Conservation (phyloP, 2,113 vertebrate species). For the Heloderma charlesbogerti region DNA sequence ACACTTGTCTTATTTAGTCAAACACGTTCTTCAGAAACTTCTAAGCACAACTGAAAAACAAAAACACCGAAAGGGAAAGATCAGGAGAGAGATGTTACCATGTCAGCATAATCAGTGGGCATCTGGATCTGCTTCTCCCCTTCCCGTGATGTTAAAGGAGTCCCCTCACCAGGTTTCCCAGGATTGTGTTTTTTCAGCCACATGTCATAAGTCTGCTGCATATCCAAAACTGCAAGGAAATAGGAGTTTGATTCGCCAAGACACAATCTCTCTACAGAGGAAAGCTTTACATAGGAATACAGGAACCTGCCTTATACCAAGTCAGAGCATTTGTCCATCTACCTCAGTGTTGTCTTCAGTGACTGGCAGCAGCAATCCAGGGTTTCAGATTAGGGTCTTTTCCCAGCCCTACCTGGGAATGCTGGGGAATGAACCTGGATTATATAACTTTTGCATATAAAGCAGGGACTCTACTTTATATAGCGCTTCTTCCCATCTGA, state of each 20-base stretch:
- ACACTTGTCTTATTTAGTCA: not conserved
- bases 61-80: not conserved
- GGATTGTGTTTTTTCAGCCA: conserved; percentile 85
- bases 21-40: not conserved
- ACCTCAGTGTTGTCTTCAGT: not conserved
- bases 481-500: not conserved
- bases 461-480: not conserved
- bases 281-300: not conserved
- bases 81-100: conserved; percentile 75
- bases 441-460: not conserved
- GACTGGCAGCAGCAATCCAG: not conserved
- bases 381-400: not conserved
- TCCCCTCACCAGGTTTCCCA: conserved; percentile 80
- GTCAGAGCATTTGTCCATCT: no score
- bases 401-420: not conserved
- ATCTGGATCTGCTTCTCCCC: conserved; percentile 92
- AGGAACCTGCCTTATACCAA: not conserved
- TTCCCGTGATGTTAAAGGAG: conserved; percentile 72
- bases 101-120: conserved; percentile 94
- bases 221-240: conserved; percentile 83
- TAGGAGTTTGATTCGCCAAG: not conserved
- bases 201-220: conserved; percentile 94
- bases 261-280: not conserved
- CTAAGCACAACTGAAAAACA: not conserved
- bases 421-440: not conserved